phyloP scores from a whole-genome alignment of 2,113 vertebrate species.

The Ploceus nigricollis region DNA sequence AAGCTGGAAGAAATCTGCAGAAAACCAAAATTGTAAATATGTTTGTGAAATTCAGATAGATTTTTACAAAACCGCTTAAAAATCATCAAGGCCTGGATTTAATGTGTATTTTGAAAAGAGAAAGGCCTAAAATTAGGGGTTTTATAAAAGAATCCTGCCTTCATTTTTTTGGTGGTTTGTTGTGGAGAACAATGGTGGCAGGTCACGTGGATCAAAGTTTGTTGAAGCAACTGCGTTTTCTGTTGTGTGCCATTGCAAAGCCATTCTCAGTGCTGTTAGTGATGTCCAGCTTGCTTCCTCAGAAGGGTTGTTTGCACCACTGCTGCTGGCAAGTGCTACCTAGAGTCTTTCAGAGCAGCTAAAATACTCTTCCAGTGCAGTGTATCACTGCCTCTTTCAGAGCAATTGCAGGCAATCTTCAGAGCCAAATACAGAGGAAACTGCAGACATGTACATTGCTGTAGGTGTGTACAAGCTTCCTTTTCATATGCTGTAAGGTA shows the following conservation, averaged over 20 bases:
- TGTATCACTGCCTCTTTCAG: not conserved
- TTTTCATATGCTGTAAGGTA: not conserved
- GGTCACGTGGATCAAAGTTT: not conserved
- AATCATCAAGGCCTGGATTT: not conserved
- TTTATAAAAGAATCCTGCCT: not conserved
- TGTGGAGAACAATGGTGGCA: not conserved
- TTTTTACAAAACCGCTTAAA: not conserved
- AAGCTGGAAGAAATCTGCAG: not conserved
- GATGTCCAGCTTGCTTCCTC: not conserved
- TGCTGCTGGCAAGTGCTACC: not conserved
- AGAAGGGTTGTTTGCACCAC: not conserved
- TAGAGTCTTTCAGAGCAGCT: not conserved
- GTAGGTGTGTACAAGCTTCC: not conserved
- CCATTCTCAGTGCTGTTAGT: not conserved
- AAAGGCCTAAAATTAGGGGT: not conserved
- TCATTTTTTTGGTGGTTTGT: not conserved
- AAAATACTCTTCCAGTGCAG: not conserved
- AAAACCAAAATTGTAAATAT: not conserved
- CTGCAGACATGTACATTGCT: not conserved
- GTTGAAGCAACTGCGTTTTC: not conserved
- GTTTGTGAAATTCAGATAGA: not conserved
- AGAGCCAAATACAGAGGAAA: not conserved
- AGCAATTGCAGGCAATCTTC: not conserved
- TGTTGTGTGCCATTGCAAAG: not conserved
- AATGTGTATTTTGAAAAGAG: not conserved